Evolutionary conservation across 2,113 vertebrate genomes (phyloP).

Genomic region (Fregata magnificens): DNA sequence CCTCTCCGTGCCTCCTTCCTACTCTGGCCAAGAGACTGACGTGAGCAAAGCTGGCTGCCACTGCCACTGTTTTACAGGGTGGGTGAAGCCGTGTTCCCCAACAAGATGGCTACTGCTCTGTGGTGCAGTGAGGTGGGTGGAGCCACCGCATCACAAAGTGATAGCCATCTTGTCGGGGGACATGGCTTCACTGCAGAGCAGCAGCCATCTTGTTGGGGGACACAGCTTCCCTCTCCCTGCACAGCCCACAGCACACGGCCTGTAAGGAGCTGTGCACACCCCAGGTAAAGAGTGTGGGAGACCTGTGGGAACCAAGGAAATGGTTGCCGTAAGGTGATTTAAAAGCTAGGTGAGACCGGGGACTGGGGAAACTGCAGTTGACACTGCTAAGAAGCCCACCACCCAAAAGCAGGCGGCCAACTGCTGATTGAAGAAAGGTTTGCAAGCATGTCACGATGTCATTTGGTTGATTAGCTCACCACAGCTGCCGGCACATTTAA

Average conservation of each 20-base stretch:
- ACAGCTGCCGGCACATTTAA: background rate
- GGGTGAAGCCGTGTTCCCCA: fast-evolving
- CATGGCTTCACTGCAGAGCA: too few species aligned
- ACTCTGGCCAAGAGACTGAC: background rate
- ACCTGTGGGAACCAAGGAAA: background rate
- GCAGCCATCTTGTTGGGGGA: background rate
- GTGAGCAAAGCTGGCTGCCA: background rate
- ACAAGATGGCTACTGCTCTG: background rate
- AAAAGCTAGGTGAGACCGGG: background rate
- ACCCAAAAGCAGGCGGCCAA: background rate
- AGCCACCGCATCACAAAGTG: background rate
- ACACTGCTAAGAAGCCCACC: background rate
- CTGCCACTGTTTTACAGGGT: background rate
- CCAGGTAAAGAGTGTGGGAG: background rate
- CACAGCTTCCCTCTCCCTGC: background rate
- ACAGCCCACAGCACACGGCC: too few species aligned
- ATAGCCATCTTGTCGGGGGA: background rate
- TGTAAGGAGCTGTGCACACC: background rate
- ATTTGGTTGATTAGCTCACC: background rate
- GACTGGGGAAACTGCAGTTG: fast-evolving
- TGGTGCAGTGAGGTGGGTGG: too few species aligned
- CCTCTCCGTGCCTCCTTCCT: background rate
- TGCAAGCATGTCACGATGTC: background rate
- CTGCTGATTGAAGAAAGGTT: background rate
- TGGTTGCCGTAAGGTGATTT: background rate